Conservation (phyloP, 2,797 vertebrate species). For the Parauchenoglanis punctatus region DNA sequence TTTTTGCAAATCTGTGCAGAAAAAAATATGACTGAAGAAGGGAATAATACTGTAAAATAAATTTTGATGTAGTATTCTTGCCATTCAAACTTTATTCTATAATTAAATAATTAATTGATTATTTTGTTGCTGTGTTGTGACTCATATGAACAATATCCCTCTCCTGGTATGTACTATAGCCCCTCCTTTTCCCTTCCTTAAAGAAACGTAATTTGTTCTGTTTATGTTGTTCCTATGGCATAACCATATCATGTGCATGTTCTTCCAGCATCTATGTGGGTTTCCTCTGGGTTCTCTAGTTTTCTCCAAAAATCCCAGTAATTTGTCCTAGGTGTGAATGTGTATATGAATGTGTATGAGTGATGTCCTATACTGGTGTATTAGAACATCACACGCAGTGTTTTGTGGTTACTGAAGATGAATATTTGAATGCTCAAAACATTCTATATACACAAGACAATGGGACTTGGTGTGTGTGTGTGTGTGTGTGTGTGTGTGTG, state of each 20-base stretch:
- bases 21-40: neutral
- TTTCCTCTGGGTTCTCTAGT: neutral
- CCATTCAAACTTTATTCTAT: neutral
- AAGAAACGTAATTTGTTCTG: neutral
- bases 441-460: neutral
- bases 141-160: neutral
- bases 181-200: neutral
- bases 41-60: neutral
- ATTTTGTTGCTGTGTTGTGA: neutral
- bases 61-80: neutral
- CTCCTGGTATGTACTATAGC: neutral
- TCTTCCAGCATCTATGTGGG: neutral
- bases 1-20: neutral
- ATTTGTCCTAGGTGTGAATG: neutral
- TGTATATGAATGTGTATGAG: neutral
- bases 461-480: neutral
- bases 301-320: neutral
- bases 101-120: neutral
- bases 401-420: neutral
- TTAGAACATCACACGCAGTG: neutral
- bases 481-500: conserved; percentile 12
- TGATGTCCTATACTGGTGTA: neutral
- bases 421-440: neutral
- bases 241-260: neutral
- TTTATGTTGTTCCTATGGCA: neutral